Evolutionary conservation across 2,888 invertebrate species (phyloP).

Genomic region (Diplazon laetatorius): DNA sequence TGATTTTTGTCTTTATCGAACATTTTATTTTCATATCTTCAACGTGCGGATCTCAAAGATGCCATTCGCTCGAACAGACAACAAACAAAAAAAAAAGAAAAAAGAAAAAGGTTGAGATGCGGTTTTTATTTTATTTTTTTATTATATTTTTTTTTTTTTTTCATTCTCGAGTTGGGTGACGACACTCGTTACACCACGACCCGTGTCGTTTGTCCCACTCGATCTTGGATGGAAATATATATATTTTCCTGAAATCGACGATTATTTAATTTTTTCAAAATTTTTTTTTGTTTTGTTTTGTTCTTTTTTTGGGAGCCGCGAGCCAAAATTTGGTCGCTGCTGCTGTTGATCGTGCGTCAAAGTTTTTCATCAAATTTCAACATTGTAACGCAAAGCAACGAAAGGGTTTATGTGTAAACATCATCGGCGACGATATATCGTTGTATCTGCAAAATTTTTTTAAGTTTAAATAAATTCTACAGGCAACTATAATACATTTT

Average conservation of each 20-base stretch:
- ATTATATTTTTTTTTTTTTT: no score
- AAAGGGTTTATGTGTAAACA: constrained; percentile 34
- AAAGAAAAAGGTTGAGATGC: constrained; percentile 2
- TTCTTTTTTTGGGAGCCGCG: no score
- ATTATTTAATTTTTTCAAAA: no score
- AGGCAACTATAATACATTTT: constrained; percentile 69
- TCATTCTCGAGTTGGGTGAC: constrained; percentile 67
- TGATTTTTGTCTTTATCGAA: neutral
- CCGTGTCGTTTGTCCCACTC: constrained; percentile 68
- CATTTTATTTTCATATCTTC: constrained; percentile 6
- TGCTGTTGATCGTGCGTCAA: neutral
- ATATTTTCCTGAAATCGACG: constrained; percentile 64
- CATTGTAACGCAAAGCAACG: constrained; percentile 20
- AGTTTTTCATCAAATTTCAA: neutral
- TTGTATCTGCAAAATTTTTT: constrained; percentile 76
- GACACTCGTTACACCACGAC: constrained; percentile 76
- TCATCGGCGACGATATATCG: constrained; percentile 63
- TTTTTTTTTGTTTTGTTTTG: no score
- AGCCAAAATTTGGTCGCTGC: no score
- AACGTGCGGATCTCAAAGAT: neutral
- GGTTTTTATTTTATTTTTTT: constrained; percentile 67
- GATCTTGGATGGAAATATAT: no score
- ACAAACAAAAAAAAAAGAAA: neutral
- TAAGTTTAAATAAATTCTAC: constrained; percentile 79
- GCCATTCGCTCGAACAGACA: neutral